These are phyloP conservation scores for Notodonta dromedarius DNA, from an alignment of 2,888 invertebrate genomes.

Conservation along the genomic window DNA sequence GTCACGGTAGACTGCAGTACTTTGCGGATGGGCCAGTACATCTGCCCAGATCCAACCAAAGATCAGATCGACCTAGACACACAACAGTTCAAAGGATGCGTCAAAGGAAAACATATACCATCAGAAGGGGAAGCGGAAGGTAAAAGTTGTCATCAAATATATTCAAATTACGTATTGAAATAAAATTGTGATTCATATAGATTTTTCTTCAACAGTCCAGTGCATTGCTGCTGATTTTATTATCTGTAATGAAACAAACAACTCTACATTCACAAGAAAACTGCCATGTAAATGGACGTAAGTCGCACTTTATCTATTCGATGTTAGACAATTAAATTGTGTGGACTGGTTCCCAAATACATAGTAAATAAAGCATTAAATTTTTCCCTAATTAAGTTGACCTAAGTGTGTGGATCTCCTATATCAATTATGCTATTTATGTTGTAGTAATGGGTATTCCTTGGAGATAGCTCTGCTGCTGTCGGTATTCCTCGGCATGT, in stretches of 20 bases:
- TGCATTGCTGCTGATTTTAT: conserved; percentile 94
- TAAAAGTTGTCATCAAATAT: conserved; percentile 51
- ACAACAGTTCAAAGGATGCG: conserved; percentile 93
- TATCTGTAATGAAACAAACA: conserved; percentile 91
- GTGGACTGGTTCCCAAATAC: background rate
- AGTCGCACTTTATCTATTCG: conserved; percentile 67
- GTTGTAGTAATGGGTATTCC: conserved; percentile 94
- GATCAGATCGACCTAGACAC: conserved; percentile 94
- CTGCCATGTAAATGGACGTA: conserved; percentile 98
- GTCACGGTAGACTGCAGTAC: conserved; percentile 87
- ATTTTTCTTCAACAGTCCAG: conserved; percentile 80
- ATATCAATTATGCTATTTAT: conserved; percentile 6
- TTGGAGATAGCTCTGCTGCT: conserved; percentile 96
- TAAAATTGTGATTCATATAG: background rate
- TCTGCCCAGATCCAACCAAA: conserved; percentile 91
- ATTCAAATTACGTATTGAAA: background rate
- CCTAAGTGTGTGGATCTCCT: no score
- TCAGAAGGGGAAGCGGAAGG: conserved; percentile 92
- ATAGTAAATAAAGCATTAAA: no score
- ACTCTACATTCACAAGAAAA: conserved; percentile 91
- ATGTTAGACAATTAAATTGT: no score
- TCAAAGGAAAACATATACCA: conserved; percentile 73
- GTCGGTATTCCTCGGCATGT: conserved; percentile 98
- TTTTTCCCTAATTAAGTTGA: no score
- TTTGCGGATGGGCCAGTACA: conserved; percentile 90